Evolutionary conservation across 2,797 vertebrate species (phyloP).

Genomic region (Falco peregrinus): DNA sequence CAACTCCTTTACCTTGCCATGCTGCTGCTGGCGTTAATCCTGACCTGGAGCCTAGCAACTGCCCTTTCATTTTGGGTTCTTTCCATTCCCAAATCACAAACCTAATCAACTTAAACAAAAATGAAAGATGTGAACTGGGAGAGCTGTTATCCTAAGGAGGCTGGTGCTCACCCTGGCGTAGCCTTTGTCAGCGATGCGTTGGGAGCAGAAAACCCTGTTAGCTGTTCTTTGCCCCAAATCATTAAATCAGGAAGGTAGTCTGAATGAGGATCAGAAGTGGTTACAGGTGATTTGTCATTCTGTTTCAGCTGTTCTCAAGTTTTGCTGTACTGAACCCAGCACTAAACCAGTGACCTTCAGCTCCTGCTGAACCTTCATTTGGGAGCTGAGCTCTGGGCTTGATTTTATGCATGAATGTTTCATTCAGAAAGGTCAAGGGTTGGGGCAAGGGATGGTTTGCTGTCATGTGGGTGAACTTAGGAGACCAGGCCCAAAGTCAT

Average conservation of each 20-base stretch:
- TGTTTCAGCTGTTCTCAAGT: not conserved
- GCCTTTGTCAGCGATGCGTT: not conserved
- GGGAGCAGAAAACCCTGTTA: not conserved
- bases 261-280: not conserved
- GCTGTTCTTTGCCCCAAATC: not conserved
- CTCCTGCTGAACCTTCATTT: not conserved
- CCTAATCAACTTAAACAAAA: conserved; percentile 17
- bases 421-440: not conserved
- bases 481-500: not conserved
- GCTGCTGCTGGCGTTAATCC: not conserved
- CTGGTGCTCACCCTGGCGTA: not conserved
- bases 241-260: not conserved
- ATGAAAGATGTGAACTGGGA: not conserved
- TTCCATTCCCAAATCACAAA: conserved; percentile 3
- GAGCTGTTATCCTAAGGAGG: not conserved
- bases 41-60: not conserved
- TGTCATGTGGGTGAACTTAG: not conserved
- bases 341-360: not conserved
- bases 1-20: not conserved
- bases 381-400: not conserved
- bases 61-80: not conserved
- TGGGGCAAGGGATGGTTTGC: not conserved
- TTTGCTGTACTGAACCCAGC: not conserved
- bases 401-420: not conserved
- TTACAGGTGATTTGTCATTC: not conserved